These are phyloP conservation scores for Garra rufa DNA, from an alignment of 2,113 vertebrate species.

Conservation along the genomic window DNA sequence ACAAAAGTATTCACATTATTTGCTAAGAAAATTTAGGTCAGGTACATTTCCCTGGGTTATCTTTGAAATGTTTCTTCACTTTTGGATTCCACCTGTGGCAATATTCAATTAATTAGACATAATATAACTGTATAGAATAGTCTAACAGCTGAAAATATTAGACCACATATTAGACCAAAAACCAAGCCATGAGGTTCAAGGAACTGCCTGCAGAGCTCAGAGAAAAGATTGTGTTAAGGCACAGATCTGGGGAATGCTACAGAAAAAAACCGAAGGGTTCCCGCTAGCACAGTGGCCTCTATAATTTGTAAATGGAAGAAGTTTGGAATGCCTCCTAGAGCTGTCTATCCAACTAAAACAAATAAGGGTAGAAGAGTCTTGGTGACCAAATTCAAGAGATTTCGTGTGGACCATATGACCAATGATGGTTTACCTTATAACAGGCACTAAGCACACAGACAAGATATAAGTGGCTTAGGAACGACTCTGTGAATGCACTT, in stretches of 20 bases:
- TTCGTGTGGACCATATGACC: not conserved
- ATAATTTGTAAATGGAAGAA: not conserved
- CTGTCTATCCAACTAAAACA: not conserved
- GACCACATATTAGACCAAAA: not conserved
- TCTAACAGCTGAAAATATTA: not conserved
- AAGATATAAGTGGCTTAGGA: not conserved
- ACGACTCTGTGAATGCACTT: not conserved
- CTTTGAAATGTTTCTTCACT: not conserved
- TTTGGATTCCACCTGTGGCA: not conserved
- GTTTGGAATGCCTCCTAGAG: not conserved
- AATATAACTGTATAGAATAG: not conserved
- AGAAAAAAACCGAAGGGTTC: not conserved
- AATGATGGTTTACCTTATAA: not conserved
- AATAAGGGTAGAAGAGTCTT: not conserved
- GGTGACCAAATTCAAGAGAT: not conserved
- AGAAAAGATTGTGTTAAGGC: not conserved
- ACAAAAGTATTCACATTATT: not conserved
- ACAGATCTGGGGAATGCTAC: not conserved
- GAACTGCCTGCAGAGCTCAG: not conserved
- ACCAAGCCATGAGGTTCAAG: not conserved
- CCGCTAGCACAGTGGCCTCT: not conserved
- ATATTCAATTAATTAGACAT: not conserved
- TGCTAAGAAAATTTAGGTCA: not conserved
- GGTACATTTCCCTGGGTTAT: not conserved
- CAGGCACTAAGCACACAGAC: not conserved